A percentile compares a stretch with the other conserved stretches of the same genome.
Evolutionary conservation across 2,797 vertebrate genomes (phyloP).

Genomic region (Rachycentron canadum): DNA sequence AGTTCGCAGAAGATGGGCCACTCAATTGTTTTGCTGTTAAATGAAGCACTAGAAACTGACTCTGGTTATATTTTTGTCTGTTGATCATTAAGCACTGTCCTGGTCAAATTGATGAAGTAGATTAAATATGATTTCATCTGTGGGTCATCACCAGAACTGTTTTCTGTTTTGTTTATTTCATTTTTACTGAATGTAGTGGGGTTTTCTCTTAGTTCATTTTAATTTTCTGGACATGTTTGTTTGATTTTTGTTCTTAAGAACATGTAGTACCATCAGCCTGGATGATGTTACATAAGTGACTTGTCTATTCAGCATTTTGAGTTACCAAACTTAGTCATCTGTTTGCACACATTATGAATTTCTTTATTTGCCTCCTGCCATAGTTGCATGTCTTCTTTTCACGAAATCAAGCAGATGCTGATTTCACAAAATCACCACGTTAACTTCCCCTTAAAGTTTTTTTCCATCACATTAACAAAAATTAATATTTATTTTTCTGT

Average conservation of each 20-base stretch:
- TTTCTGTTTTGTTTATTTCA: not conserved
- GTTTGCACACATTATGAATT: conserved; percentile 23
- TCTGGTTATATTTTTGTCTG: not conserved
- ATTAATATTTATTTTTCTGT: not conserved
- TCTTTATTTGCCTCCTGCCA: conserved; percentile 27
- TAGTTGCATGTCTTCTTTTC: not conserved
- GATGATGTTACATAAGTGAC: conserved; percentile 12
- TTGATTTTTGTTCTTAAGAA: not conserved
- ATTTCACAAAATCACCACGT: not conserved
- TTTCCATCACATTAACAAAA: not conserved
- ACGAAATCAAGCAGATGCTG: not conserved
- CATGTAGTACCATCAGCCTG: not conserved
- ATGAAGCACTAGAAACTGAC: not conserved
- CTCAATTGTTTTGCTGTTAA: not conserved
- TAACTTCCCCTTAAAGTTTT: not conserved
- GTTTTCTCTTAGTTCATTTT: not conserved
- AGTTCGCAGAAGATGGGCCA: not conserved
- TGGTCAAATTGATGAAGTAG: not conserved
- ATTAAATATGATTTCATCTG: not conserved
- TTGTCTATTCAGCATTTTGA: conserved; percentile 54
- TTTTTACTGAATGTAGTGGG: not conserved
- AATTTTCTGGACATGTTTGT: not conserved
- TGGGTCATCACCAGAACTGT: not conserved
- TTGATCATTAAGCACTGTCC: not conserved
- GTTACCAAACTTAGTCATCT: not conserved